phyloP scores from a whole-genome alignment of 2,113 vertebrate species.

The Forbesichthys agassizii region DNA sequence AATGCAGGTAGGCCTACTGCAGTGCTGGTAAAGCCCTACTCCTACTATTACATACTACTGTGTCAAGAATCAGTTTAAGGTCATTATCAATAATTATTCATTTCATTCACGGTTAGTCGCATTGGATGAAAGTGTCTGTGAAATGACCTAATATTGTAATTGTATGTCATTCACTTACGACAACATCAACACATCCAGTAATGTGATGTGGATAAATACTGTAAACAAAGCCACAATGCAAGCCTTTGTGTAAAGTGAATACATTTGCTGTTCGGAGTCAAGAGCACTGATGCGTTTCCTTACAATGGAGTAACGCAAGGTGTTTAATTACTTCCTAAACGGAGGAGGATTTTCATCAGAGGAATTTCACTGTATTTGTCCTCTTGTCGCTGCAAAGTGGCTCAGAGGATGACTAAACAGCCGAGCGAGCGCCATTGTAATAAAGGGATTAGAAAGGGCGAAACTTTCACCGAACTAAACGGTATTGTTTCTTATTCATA shows the following conservation, averaged over 20 bases:
- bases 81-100: no score
- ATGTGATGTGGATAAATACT: conserved; percentile 1
- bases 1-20: background rate
- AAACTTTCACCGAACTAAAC: background rate
- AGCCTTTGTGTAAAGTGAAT: conserved; percentile 24
- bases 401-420: conserved; percentile 31
- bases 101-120: no score
- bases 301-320: conserved; percentile 39
- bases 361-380: conserved; percentile 26
- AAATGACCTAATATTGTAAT: conserved; percentile 26
- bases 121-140: background rate
- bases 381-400: conserved; percentile 24
- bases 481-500: conserved; percentile 8
- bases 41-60: no score
- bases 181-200: background rate
- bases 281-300: conserved; percentile 13
- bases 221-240: conserved; percentile 19
- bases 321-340: conserved; percentile 53
- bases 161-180: background rate
- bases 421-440: conserved; percentile 23
- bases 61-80: no score
- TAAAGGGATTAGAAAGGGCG: conserved; percentile 43
- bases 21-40: background rate
- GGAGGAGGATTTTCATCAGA: conserved; percentile 29
- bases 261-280: conserved; percentile 10